These are phyloP conservation scores for Meles meles DNA, from an alignment of 2,113 vertebrate species.

Conservation along the genomic window DNA sequence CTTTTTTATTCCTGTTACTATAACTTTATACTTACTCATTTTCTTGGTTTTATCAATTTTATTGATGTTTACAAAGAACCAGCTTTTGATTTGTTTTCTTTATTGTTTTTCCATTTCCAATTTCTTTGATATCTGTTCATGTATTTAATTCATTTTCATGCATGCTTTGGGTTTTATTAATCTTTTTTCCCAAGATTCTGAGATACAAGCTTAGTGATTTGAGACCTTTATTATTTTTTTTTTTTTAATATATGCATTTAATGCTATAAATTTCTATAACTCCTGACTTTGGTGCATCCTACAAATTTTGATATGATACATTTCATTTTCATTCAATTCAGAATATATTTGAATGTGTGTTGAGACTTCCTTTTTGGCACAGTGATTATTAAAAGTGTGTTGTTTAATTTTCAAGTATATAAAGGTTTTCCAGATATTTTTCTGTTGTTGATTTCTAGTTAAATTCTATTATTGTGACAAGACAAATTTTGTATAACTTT, in stretches of 20 bases:
- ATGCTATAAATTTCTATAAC: neutral
- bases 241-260: neutral
- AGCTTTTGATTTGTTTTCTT: neutral
- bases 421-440: neutral
- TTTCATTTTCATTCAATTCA: neutral
- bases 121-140: neutral
- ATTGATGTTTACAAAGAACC: neutral
- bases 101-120: neutral
- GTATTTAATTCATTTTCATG: neutral
- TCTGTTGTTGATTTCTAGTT: neutral
- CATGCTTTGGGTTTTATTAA: neutral
- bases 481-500: neutral
- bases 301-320: neutral
- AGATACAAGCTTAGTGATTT: neutral
- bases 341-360: neutral
- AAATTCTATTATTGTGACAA: neutral
- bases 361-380: neutral
- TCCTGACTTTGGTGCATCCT: neutral
- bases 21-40: neutral
- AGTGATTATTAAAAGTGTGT: neutral
- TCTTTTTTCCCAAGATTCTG: neutral
- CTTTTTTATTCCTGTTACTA: neutral
- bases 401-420: neutral
- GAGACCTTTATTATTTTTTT: neutral
- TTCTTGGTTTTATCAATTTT: neutral